Base-by-base conservation (phyloP, 2,113 vertebrate species). In the Labeo catla region DNA sequence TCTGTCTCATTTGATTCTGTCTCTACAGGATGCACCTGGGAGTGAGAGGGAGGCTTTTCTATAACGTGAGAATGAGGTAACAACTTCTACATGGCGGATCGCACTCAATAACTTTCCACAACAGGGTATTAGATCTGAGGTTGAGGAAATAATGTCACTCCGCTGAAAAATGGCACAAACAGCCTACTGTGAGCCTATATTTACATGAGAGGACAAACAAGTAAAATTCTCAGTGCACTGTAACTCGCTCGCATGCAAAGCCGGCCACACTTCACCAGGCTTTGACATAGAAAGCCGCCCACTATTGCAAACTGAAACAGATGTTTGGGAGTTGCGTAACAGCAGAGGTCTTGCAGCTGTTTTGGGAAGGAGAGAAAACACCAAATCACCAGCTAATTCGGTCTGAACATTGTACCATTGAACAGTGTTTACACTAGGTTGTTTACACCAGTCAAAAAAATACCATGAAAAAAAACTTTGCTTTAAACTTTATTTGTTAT, bases 241-340 rank as follows among this genome's bases (percentile, higher is more conserved):
- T 90, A 93, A 92, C 89, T 70, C 87, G 81, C 84, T 92, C 90
- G 91, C 93, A 93, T 94, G 94, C 91, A 83, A 93, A 84, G 84
- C 84, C 63, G 70, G 91, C 93, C 92, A 36, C 91, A 92, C n/a
- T 77, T 86, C 89, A 88, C 90, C 90, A 81, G 80, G 89, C 76
- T 76, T 15, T 45, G 84, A 86, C 87, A 86, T 89, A 84, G 90
- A 89, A 88, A 88, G 72, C 84, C 89, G 61, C 87, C 86, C 87
- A 90, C 81, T 49, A 76, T 83, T 85, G 91, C 90, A 88, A 93
- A 91, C 87, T 85, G 68, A 91, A 94, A 85, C 93, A 94, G 92
- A 94, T 94, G 93, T 90, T 85, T 84, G 50, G 49, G 49, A 54
- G 81, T 95, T 95, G 84, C 93, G 93, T 94, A 95, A 95, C 85